Conservation (phyloP, 2,797 vertebrate species). For the Dicrostonyx torquatus region DNA sequence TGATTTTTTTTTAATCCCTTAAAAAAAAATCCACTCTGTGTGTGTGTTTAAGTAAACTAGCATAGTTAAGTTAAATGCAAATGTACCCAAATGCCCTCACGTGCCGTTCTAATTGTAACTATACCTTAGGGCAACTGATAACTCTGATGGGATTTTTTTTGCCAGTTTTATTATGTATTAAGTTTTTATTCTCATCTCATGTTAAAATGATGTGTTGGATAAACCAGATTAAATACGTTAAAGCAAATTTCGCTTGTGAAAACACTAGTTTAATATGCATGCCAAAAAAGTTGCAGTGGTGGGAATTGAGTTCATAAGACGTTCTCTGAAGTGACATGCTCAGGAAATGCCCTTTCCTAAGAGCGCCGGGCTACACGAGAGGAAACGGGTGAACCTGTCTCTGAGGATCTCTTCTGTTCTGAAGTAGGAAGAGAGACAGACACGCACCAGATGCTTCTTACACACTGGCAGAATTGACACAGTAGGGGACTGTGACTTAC, state of each 20-base stretch:
- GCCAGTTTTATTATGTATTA: neutral
- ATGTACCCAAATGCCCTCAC: neutral
- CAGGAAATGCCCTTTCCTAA: neutral
- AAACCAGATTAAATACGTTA: neutral
- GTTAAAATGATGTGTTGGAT: neutral
- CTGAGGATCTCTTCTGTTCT: slow-evolving; percentile 24
- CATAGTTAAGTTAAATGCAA: neutral
- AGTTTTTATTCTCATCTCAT: neutral
- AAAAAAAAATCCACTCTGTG: neutral
- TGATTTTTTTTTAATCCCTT: neutral
- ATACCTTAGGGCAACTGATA: neutral
- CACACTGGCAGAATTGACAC: neutral
- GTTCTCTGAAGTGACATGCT: neutral
- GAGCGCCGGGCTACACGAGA: neutral
- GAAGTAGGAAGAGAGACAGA: neutral
- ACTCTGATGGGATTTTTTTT: neutral
- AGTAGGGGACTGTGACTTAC: neutral
- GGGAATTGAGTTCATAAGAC: neutral
- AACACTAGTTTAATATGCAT: neutral
- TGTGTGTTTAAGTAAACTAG: neutral
- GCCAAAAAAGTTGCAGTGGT: neutral
- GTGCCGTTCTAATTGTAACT: neutral
- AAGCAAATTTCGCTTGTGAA: slow-evolving; percentile 31
- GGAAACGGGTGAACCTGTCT: slow-evolving; percentile 29
- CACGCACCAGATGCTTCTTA: neutral